phyloP scores from a whole-genome alignment of 35 echinoderm and acorn worm species.

The Apostichopus californicus region DNA sequence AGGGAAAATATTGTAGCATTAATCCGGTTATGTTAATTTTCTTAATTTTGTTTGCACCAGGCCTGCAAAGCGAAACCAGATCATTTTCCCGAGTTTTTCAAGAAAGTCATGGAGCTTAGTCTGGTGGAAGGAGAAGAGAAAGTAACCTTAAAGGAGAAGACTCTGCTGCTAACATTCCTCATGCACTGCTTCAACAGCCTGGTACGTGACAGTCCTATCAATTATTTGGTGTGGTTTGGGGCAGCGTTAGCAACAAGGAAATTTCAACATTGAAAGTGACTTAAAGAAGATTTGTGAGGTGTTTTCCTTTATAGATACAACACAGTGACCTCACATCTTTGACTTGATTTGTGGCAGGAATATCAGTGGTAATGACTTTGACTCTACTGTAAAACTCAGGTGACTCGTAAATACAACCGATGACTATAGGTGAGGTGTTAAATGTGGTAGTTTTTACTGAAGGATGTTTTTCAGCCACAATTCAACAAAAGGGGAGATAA shows the following conservation, averaged over 20 bases:
- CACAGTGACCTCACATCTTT: no score
- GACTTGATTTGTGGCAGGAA: no score
- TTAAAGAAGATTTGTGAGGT: no score
- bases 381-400: no score
- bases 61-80: slow-evolving; percentile 81
- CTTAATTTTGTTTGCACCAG: slow-evolving; percentile 44
- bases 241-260: not conserved
- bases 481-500: no score
- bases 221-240: not conserved
- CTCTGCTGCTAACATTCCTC: slow-evolving; percentile 76
- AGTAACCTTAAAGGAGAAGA: slow-evolving; percentile 70
- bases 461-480: no score
- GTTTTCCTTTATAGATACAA: no score
- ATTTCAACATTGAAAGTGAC: not conserved
- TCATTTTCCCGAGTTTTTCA: slow-evolving; percentile 92
- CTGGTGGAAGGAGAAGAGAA: slow-evolving; percentile 56
- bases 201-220: slow-evolving; percentile 57
- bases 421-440: no score
- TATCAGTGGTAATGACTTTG: no score
- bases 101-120: slow-evolving; percentile 75
- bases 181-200: slow-evolving; percentile 99
- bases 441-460: no score
- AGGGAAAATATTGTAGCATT: no score
- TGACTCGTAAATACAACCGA: no score
- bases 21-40: not conserved